Evolutionary conservation across 2,888 invertebrate genomes (phyloP).

Genomic region (Melanophora roralis): DNA sequence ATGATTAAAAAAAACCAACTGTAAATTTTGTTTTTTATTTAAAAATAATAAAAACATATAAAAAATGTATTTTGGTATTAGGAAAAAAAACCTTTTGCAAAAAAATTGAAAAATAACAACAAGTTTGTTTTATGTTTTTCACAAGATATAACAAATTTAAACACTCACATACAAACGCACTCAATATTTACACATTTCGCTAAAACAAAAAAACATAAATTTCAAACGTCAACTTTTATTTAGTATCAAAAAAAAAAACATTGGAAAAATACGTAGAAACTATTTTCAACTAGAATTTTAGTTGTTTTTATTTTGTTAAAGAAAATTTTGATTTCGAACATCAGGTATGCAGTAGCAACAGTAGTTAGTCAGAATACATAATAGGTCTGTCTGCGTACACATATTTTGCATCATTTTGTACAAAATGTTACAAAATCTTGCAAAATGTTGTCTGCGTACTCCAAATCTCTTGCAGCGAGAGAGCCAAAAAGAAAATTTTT

Average conservation of each 20-base stretch:
- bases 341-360: constrained; percentile 14
- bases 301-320: constrained; percentile 1
- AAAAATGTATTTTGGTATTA: not conserved
- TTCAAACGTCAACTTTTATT: constrained; percentile 56
- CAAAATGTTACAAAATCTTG: no score
- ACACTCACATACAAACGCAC: no score
- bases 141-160: constrained; percentile 1
- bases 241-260: constrained; percentile 8
- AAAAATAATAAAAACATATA: constrained; percentile 38
- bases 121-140: constrained; percentile 33
- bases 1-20: constrained; percentile 18
- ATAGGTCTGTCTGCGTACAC: no score
- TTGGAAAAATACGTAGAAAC: not conserved
- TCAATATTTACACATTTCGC: no score
- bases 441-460: no score
- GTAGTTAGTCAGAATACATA: constrained; percentile 26
- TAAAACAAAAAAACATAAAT: constrained; percentile 37
- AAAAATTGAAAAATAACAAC: constrained; percentile 35
- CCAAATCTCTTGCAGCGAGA: no score
- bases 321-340: constrained; percentile 33
- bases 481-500: no score
- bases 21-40: not conserved
- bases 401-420: no score
- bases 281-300: not conserved
- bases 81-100: not conserved